Evolutionary conservation across 1,140 invertebrate species (phyloP), one percentile per base, ranked within the genome.

Genomic region (Diprion similis): DNA sequence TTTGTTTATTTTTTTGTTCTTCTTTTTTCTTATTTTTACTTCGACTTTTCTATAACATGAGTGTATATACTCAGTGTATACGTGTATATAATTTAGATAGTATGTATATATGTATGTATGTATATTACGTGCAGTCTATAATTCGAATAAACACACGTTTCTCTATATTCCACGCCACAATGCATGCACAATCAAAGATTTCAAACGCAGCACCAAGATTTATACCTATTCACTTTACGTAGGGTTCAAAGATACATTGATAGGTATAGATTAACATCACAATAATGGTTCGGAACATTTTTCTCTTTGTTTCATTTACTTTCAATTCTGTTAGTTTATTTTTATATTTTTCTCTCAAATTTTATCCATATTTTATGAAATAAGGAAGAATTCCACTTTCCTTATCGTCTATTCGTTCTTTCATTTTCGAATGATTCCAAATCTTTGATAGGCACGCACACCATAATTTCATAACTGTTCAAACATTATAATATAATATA

Each of bases 71-170:
- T 37, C 24, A 37, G 24, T 37, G 24, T 37, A 37, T 37, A 37
- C 24, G 24, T 37, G 24, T 37, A 37, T 37, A 37, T 37, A 37
- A 37, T 37, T 37, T 64, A 64, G 59, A 64, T 17, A 64, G 13
- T 15, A 64, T 64, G 8, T 64, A 64, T 64, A 64, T 64, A 64
- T 64, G 8, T 64, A 64, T 64, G 7, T 64, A 64, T 64, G 79
- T 85, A 80, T 83, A 83, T 83, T 81, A 84, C 83, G 84, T 85
- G 84, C 83, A 83, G 82, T 85, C 80, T 84, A 84, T 84, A 68
- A 77, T 73, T 81, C 77, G 77, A 77, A 77, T 82, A 83, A 85
- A 85, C 82, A 85, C 80, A 37, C 24, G 79, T 81, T 79, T 81
- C 77, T 78, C 80, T 59, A 59, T 59, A 59, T 37, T 37, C 24